Conservation (phyloP, 2,113 vertebrate species). For the Baryphthengus martii region DNA sequence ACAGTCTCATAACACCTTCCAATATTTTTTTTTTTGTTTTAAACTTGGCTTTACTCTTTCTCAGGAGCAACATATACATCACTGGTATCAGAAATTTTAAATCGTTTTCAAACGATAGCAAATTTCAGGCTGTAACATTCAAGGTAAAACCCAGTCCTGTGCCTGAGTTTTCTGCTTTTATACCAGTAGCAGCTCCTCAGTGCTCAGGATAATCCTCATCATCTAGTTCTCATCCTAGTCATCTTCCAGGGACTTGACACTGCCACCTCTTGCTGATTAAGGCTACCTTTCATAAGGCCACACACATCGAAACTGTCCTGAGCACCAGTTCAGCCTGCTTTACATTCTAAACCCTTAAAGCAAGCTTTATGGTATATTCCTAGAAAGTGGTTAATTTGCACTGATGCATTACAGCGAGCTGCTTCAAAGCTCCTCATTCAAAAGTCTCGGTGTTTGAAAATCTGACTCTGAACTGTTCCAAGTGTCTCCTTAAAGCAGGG, state of each 20-base stretch:
- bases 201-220: not conserved
- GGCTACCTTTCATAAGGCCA: not conserved
- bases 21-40: not conserved
- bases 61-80: not conserved
- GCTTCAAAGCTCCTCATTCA: not conserved
- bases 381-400: not conserved
- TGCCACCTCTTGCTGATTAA: not conserved
- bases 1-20: not conserved
- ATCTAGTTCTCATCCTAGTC: not conserved
- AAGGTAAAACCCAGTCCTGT: not conserved
- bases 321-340: not conserved
- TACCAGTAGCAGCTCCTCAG: not conserved
- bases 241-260: not conserved
- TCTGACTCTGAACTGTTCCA: not conserved
- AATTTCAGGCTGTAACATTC: not conserved
- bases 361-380: not conserved
- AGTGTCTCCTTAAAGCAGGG: not conserved
- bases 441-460: not conserved
- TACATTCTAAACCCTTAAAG: not conserved
- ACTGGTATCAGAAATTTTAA: not conserved
- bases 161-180: not conserved
- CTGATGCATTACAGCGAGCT: not conserved
- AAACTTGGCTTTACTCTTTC: not conserved
- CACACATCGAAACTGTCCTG: not conserved
- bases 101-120: not conserved